A percentile compares a stretch with the other conserved stretches of the same genome.
phyloP scores from a whole-genome alignment of 1,140 invertebrate genomes.

The Diachasmimorpha longicaudata region DNA sequence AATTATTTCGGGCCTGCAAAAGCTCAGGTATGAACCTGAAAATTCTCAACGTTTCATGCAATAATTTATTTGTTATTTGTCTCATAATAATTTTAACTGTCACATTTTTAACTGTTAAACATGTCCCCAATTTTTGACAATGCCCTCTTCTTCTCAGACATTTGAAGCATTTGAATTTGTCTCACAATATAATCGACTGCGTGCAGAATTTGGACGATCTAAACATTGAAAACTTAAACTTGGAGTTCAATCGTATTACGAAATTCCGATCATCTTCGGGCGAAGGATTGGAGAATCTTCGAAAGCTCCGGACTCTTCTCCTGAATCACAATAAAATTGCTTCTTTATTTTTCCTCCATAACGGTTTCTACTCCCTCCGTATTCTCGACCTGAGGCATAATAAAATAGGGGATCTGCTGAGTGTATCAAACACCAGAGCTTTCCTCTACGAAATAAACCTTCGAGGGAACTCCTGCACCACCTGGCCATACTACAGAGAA shows the following conservation, averaged over 20 bases:
- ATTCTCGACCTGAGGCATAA: conserved; percentile 46
- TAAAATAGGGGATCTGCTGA: conserved; percentile 43
- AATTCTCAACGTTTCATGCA: neutral
- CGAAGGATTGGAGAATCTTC: conserved; percentile 29
- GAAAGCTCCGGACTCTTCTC: conserved; percentile 33
- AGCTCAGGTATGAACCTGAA: conserved; percentile 38
- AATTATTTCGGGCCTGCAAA: conserved; percentile 39
- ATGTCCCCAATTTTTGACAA: too few relatives aligned
- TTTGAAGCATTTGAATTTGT: conserved; percentile 43
- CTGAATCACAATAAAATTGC: conserved; percentile 41
- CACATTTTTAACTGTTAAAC: too few relatives aligned
- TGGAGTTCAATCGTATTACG: conserved; percentile 45
- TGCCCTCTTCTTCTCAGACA: conserved; percentile 31
- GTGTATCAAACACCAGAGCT: conserved; percentile 40
- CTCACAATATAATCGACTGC: conserved; percentile 43
- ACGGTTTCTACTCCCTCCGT: conserved; percentile 33
- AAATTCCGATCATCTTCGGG: conserved; percentile 31
- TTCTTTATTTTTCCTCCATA: conserved; percentile 40
- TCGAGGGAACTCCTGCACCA: conserved; percentile 43
- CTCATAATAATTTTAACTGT: too few relatives aligned
- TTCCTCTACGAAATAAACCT: conserved; percentile 42
- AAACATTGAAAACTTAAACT: conserved; percentile 44
- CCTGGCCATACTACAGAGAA: conserved; percentile 51
- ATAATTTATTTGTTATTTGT: neutral
- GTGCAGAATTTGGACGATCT: conserved; percentile 43